Evolutionary conservation across 2,888 invertebrate species (phyloP).

Genomic region (Cheilosia urbana): DNA sequence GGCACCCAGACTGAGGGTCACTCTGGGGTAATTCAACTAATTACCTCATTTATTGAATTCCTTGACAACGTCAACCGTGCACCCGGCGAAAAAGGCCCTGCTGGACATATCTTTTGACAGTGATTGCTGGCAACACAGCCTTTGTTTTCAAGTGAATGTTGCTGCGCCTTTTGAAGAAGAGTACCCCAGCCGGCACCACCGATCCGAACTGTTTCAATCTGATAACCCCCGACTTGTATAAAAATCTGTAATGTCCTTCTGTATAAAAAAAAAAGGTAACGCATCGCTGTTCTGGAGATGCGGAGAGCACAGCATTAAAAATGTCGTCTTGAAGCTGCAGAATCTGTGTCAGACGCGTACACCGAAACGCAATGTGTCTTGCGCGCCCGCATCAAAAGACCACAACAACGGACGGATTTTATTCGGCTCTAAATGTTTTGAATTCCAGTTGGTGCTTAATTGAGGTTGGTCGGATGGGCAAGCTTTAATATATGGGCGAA

Average conservation of each 20-base stretch:
- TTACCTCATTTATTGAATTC: slow-evolving; percentile 75
- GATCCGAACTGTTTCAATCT: slow-evolving; percentile 59
- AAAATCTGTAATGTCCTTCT: slow-evolving; percentile 66
- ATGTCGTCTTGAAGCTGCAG: slow-evolving; percentile 67
- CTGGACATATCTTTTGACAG: slow-evolving; percentile 55
- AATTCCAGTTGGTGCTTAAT: slow-evolving; percentile 74
- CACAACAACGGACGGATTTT: slow-evolving; percentile 44
- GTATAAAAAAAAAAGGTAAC: slow-evolving; percentile 37
- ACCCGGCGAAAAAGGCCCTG: slow-evolving; percentile 50
- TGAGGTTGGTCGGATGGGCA: slow-evolving; percentile 61
- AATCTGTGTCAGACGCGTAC: slow-evolving; percentile 70
- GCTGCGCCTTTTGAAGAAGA: neutral
- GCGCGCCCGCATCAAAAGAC: slow-evolving; percentile 49
- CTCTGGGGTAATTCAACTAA: slow-evolving; percentile 62
- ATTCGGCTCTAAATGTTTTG: slow-evolving; percentile 64
- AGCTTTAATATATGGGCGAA: slow-evolving; percentile 4
- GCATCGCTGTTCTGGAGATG: slow-evolving; percentile 7
- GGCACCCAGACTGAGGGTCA: slow-evolving; percentile 57
- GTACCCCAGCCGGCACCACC: neutral
- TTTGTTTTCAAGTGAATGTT: slow-evolving; percentile 66
- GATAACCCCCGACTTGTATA: slow-evolving; percentile 53
- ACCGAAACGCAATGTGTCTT: slow-evolving; percentile 43
- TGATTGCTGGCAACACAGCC: slow-evolving; percentile 65
- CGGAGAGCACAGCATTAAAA: slow-evolving; percentile 38
- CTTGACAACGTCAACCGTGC: slow-evolving; percentile 57